These are phyloP conservation scores for Thunnus thynnus DNA, from an alignment of 2,113 vertebrate genomes.

Conservation along the genomic window DNA sequence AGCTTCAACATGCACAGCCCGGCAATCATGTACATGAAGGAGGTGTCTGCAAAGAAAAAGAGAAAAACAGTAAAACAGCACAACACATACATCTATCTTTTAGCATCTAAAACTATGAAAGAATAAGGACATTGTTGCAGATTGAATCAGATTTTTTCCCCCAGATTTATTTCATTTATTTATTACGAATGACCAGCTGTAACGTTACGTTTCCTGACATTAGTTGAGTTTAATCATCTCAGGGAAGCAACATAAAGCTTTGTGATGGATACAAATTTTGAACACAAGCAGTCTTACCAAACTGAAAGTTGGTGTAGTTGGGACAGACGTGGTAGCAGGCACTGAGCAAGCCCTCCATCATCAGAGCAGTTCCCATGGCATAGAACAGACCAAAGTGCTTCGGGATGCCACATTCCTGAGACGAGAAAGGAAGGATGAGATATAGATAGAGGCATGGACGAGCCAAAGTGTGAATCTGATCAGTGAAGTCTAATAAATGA, in stretches of 20 bases:
- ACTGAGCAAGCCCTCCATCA: slow-evolving; percentile 99
- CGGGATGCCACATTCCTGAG: slow-evolving; percentile 95
- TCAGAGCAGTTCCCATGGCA: slow-evolving; percentile 97
- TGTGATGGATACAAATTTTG: not conserved
- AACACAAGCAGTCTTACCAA: slow-evolving; percentile 83
- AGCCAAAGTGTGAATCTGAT: too few species aligned
- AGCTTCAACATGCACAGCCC: slow-evolving; percentile 98
- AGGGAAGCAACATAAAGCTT: not conserved
- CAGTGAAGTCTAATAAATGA: not conserved
- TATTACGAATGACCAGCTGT: not conserved
- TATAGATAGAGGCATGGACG: too few species aligned
- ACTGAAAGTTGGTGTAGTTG: slow-evolving; percentile 99
- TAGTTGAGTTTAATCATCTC: too few species aligned
- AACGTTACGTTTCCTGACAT: too few species aligned
- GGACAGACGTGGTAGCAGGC: slow-evolving; percentile 99
- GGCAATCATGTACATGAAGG: slow-evolving; percentile 99
- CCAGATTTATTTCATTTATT: too few species aligned
- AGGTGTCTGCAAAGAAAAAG: slow-evolving; percentile 87
- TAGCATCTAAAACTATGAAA: not conserved
- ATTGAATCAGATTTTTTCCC: not conserved
- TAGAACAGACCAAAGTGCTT: slow-evolving; percentile 98
- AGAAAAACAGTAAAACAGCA: not conserved
- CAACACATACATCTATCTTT: not conserved
- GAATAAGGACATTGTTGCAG: too few species aligned
- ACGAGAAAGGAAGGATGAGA: not conserved